phyloP scores from a whole-genome alignment of 2,797 vertebrate species.

The Carcharodon carcharias region DNA sequence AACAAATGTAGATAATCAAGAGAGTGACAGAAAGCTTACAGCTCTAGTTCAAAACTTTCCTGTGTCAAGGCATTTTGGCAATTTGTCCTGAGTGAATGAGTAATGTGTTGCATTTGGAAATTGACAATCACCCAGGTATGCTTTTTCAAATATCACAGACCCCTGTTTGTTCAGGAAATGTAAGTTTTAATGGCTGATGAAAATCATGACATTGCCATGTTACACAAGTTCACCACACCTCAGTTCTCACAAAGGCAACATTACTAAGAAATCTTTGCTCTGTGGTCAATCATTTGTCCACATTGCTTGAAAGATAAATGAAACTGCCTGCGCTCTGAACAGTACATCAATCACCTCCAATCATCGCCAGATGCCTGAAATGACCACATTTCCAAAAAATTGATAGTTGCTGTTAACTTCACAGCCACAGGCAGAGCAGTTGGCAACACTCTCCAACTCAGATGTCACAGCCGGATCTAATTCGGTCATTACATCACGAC shows the following conservation, averaged over 20 bases:
- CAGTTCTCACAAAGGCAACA: not conserved
- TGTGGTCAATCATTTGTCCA: constrained; percentile 17
- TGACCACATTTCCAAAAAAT: not conserved
- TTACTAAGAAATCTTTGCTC: not conserved
- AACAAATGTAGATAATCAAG: not conserved
- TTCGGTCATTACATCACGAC: not conserved
- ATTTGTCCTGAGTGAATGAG: not conserved
- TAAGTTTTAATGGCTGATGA: not conserved
- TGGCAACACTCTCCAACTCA: not conserved
- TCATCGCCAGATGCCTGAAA: not conserved
- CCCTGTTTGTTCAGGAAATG: not conserved
- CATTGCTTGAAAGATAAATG: constrained; percentile 21
- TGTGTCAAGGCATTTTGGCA: not conserved
- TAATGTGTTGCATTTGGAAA: not conserved
- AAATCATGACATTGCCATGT: not conserved
- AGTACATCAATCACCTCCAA: constrained; percentile 22
- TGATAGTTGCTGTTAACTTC: constrained; percentile 18
- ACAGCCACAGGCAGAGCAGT: not conserved
- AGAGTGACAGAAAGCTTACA: not conserved
- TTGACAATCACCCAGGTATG: not conserved
- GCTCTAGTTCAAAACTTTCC: not conserved
- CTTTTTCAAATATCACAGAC: not conserved
- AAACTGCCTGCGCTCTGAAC: not conserved
- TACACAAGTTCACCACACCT: not conserved
- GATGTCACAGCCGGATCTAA: not conserved